These are phyloP conservation scores for Ceyx melanurus DNA, from an alignment of 2,113 vertebrate species.

Conservation along the genomic window DNA sequence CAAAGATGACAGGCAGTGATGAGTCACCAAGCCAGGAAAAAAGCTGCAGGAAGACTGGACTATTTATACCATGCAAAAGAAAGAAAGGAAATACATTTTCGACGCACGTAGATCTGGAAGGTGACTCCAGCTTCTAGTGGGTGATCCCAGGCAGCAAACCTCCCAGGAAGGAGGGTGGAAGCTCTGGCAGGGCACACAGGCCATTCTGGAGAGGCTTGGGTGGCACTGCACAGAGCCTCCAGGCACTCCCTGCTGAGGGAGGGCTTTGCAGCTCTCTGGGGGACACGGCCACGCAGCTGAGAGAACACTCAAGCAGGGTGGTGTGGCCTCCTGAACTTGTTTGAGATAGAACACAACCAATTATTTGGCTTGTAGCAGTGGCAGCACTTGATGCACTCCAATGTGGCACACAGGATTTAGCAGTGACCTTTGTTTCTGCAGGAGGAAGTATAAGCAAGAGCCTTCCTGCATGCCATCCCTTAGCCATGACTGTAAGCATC, in stretches of 20 bases:
- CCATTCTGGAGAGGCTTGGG: background rate
- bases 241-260: background rate
- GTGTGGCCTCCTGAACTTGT: background rate
- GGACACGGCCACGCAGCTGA: background rate
- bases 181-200: accelerated
- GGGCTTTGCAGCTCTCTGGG: background rate
- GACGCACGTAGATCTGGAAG: background rate
- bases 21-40: constrained; percentile 53
- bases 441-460: too few relatives aligned
- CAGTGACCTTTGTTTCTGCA: too few relatives aligned
- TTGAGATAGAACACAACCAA: background rate
- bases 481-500: too few relatives aligned
- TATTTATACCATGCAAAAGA: constrained; percentile 60
- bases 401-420: too few relatives aligned
- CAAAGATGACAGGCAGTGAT: background rate
- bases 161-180: background rate
- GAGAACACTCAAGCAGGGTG: accelerated
- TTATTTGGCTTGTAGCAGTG: background rate
- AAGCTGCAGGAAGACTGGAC: constrained; percentile 25
- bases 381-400: too few relatives aligned
- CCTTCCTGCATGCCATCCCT: too few relatives aligned
- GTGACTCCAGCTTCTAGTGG: background rate
- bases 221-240: background rate
- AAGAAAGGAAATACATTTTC: constrained; percentile 55
- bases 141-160: background rate